Conservation (phyloP, 2,113 vertebrate species). For the Budorcas taxicolor region DNA sequence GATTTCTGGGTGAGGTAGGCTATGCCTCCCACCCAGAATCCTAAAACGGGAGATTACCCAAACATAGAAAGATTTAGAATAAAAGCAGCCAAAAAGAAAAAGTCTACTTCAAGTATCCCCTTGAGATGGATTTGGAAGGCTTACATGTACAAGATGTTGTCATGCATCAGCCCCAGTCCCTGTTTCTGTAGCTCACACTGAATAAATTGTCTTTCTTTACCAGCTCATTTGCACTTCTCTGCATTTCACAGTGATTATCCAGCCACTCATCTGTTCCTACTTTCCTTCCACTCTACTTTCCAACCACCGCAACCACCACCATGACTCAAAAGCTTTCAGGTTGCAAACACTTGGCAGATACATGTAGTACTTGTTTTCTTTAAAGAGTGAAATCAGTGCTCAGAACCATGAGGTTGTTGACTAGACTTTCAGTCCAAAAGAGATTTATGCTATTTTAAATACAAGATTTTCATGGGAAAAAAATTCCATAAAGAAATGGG, state of each 20-base stretch:
- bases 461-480: background rate
- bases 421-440: background rate
- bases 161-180: background rate
- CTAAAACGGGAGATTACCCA: background rate
- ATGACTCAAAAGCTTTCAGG: background rate
- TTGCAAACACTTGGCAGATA: background rate
- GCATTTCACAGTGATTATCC: background rate
- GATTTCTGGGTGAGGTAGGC: background rate
- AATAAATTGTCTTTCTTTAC: background rate
- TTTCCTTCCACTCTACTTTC: background rate
- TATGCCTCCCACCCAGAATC: background rate
- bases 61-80: conserved; percentile 26
- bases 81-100: background rate
- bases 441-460: background rate
- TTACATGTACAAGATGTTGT: background rate
- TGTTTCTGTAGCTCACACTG: background rate
- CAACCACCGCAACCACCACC: background rate
- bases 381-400: conserved; percentile 10
- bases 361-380: background rate
- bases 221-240: background rate
- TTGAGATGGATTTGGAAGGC: background rate
- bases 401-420: background rate
- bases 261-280: background rate
- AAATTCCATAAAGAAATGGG: background rate
- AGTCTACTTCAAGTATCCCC: background rate